Conservation (phyloP, 2,797 vertebrate genomes). For the Microchirus variegatus region DNA sequence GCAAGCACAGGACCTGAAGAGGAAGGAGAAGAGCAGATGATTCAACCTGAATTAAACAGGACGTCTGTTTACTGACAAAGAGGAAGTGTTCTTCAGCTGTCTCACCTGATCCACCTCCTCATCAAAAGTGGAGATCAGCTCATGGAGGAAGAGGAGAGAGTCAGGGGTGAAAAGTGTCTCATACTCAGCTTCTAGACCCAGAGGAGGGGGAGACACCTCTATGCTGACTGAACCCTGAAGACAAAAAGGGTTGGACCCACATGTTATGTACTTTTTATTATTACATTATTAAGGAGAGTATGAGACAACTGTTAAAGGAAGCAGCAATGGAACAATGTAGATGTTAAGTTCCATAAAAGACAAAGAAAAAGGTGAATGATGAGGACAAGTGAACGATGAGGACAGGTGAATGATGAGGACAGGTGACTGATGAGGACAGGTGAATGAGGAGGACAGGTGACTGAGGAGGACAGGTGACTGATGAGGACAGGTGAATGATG, state of each 20-base stretch:
- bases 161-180: conserved; percentile 74
- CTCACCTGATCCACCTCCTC: conserved; percentile 81
- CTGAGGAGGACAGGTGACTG: no score
- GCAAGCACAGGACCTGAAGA: conserved; percentile 72
- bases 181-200: conserved; percentile 72
- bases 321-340: no score
- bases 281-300: no score
- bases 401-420: no score
- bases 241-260: not conserved
- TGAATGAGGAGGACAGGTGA: no score
- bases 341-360: no score
- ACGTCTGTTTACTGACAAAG: not conserved
- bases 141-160: conserved; percentile 76
- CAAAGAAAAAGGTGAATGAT: no score
- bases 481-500: no score
- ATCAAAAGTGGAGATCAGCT: conserved; percentile 81
- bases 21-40: not conserved
- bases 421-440: no score
- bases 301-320: not conserved
- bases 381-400: no score
- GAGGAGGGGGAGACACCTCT: conserved; percentile 76
- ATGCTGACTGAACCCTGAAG: conserved; percentile 55
- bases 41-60: not conserved
- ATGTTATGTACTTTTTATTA: not conserved
- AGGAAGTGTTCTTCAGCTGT: not conserved